Percentiles rank a stretch among this genome's conserved stretches.
These are phyloP conservation scores for Cristatella mucedo DNA, from an alignment of 2,888 invertebrate species.

Conservation along the genomic window DNA sequence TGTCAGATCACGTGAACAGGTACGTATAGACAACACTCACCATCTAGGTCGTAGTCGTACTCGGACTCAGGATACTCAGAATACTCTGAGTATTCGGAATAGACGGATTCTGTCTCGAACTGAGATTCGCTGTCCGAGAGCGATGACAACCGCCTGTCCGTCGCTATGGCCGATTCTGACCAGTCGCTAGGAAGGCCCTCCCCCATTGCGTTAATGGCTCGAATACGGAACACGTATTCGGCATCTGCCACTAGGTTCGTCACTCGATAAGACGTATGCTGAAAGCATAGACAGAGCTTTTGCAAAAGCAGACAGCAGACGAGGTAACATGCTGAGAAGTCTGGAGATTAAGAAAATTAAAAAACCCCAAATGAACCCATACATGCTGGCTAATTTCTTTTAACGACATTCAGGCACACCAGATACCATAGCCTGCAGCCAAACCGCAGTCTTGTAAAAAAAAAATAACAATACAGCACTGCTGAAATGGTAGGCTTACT, in stretches of 20 bases:
- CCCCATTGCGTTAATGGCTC: constrained; percentile 61
- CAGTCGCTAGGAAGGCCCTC: constrained; percentile 23
- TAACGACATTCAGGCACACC: too few relatives aligned
- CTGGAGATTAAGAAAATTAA: too few relatives aligned
- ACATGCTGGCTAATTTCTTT: too few relatives aligned
- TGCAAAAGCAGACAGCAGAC: too few relatives aligned
- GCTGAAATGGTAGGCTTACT: too few relatives aligned
- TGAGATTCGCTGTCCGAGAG: neutral
- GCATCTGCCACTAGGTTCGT: constrained; percentile 46
- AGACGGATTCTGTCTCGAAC: too few relatives aligned
- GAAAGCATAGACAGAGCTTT: constrained; percentile 27
- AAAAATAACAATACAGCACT: too few relatives aligned
- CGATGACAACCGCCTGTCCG: constrained; percentile 13
- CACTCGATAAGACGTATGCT: constrained; percentile 53
- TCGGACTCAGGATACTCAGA: constrained; percentile 8
- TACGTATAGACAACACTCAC: neutral
- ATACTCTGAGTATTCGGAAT: constrained; percentile 6
- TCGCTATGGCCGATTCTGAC: constrained; percentile 21
- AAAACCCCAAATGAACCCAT: too few relatives aligned
- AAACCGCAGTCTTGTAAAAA: too few relatives aligned
- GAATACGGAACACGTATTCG: constrained; percentile 55
- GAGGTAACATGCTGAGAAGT: too few relatives aligned
- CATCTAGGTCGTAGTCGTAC: constrained; percentile 9
- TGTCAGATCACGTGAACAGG: too few relatives aligned
- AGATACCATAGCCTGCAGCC: too few relatives aligned